These are phyloP conservation scores for Napeogenes sylphis DNA, from an alignment of 2,888 invertebrate species.

Conservation along the genomic window DNA sequence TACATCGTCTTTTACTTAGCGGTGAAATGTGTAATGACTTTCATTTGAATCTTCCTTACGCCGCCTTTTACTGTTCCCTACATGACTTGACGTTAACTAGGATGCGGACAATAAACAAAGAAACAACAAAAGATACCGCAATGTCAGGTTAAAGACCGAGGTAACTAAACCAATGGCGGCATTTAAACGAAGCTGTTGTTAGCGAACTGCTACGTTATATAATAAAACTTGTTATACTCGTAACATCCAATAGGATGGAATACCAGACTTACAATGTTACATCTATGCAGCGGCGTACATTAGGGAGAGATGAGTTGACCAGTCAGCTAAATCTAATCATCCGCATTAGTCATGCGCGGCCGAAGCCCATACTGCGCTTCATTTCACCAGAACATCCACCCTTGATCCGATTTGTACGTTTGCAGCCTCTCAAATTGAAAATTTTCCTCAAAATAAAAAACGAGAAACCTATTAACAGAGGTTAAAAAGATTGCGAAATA, in stretches of 20 bases:
- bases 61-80: conserved; percentile 41
- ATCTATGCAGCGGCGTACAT: conserved; percentile 31
- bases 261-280: conserved; percentile 1
- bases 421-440: conserved; percentile 38
- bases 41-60: conserved; percentile 42
- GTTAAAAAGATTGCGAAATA: conserved; percentile 11
- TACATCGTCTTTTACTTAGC: conserved; percentile 73
- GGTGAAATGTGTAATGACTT: conserved; percentile 63
- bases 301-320: conserved; percentile 51
- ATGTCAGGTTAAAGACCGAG: background rate
- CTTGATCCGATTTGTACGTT: conserved; percentile 49
- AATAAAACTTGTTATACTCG: background rate
- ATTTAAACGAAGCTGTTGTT: no score
- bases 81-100: conserved; percentile 37
- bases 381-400: conserved; percentile 61
- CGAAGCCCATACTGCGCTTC: conserved; percentile 67
- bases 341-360: conserved; percentile 64
- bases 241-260: conserved; percentile 10
- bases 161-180: background rate
- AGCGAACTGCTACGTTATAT: background rate
- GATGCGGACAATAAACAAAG: conserved; percentile 22
- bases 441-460: conserved; percentile 31
- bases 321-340: conserved; percentile 74
- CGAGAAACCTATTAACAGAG: conserved; percentile 22
- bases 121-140: background rate